Conservation (phyloP, 2,888 invertebrate genomes). For the Ophioninae sp. region DNA sequence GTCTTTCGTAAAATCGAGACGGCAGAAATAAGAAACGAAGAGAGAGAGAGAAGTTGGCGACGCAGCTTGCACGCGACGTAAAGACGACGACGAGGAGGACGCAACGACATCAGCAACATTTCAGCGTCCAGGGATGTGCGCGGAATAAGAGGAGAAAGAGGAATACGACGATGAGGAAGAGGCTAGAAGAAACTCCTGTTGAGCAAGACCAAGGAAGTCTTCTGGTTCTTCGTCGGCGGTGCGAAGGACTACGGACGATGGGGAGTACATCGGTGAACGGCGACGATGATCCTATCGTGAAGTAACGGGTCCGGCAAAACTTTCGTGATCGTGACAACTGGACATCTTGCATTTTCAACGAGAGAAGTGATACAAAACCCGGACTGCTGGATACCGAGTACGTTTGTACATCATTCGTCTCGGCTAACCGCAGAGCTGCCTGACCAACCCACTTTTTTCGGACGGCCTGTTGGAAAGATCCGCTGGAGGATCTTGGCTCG, state of each 20-base stretch:
- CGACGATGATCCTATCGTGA: slow-evolving; percentile 77
- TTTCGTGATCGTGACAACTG: slow-evolving; percentile 78
- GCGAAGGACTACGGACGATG: slow-evolving; percentile 24
- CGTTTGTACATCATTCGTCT: slow-evolving; percentile 62
- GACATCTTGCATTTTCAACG: slow-evolving; percentile 70
- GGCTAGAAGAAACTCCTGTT: slow-evolving; percentile 3
- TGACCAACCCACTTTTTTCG: slow-evolving; percentile 35
- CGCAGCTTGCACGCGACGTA: slow-evolving; percentile 47
- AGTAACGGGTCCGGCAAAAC: slow-evolving; percentile 76
- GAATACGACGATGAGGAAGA: slow-evolving; percentile 5
- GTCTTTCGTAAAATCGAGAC: slow-evolving; percentile 40
- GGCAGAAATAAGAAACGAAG: slow-evolving; percentile 52
- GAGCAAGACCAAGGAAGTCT: slow-evolving; percentile 59
- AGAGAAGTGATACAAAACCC: slow-evolving; percentile 57
- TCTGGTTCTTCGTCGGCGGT: slow-evolving; percentile 31
- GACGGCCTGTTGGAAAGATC: slow-evolving; percentile 14
- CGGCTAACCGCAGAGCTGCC: slow-evolving; percentile 27
- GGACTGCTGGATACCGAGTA: slow-evolving; percentile 28
- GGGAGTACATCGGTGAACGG: slow-evolving; percentile 47
- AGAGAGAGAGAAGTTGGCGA: slow-evolving; percentile 66
- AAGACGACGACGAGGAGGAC: slow-evolving; percentile 55
- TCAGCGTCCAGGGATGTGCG: slow-evolving; percentile 14
- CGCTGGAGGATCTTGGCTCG: background rate
- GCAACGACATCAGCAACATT: slow-evolving; percentile 43
- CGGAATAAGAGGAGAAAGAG: slow-evolving; percentile 19